Evolutionary conservation across 2,888 invertebrate species (phyloP).

Genomic region (Xylophagus ater): DNA sequence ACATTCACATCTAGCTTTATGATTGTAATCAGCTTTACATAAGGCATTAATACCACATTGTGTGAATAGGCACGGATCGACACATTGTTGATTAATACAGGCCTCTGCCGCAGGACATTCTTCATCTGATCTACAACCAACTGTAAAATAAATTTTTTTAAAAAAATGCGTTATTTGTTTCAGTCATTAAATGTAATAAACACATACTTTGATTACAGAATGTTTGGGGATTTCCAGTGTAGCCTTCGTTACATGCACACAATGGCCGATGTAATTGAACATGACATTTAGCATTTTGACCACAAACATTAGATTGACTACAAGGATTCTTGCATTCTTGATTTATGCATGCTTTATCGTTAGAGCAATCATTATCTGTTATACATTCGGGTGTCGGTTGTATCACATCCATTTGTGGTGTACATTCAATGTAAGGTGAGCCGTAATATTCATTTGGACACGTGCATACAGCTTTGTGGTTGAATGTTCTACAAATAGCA

Average conservation of each 20-base stretch:
- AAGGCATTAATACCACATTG: constrained; percentile 72
- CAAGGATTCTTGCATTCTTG: constrained; percentile 67
- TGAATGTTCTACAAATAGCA: constrained; percentile 65
- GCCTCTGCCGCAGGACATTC: constrained; percentile 74
- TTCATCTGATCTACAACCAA: constrained; percentile 74
- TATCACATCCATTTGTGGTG: constrained; percentile 38
- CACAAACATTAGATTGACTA: constrained; percentile 54
- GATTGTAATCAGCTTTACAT: constrained; percentile 63
- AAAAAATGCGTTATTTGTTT: too few relatives aligned
- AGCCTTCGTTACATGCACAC: constrained; percentile 71
- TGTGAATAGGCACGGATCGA: constrained; percentile 65
- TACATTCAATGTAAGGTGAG: constrained; percentile 64
- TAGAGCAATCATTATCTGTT: constrained; percentile 66
- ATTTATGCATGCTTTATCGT: constrained; percentile 72
- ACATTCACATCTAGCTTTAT: constrained; percentile 69
- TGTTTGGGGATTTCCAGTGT: constrained; percentile 70
- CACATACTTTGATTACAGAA: constrained; percentile 67
- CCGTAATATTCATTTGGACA: constrained; percentile 72
- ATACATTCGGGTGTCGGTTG: constrained; percentile 63
- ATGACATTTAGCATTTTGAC: constrained; percentile 65
- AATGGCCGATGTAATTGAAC: constrained; percentile 68
- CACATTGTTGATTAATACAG: constrained; percentile 70
- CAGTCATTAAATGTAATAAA: too few relatives aligned
- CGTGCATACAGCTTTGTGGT: constrained; percentile 73
- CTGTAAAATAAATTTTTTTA: constrained; percentile 36